phyloP scores from a whole-genome alignment of 92 coral and sea anemone genomes.

The Muricea muricata region DNA sequence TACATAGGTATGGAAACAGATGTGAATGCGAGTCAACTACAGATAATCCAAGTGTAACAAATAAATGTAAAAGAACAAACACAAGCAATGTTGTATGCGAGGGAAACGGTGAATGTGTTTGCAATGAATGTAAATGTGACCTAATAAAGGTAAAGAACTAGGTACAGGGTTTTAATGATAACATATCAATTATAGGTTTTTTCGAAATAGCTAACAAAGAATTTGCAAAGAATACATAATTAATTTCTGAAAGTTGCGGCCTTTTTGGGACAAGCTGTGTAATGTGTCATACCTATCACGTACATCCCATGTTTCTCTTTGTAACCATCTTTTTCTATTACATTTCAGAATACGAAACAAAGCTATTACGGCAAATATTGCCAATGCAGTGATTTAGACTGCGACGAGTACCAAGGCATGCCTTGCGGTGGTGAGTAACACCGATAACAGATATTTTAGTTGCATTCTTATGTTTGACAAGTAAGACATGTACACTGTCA shows the following conservation, averaged over 20 bases:
- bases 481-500: no score
- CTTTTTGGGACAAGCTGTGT: no score
- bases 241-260: no score
- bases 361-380: constrained; percentile 84
- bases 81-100: constrained; percentile 76
- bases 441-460: no score
- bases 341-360: constrained; percentile 70
- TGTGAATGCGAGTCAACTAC: constrained; percentile 18
- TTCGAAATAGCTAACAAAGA: no score
- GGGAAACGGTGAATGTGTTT: constrained; percentile 89
- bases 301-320: no score
- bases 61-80: constrained; percentile 67
- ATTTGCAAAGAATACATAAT: no score
- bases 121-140: constrained; percentile 84
- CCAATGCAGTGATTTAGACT: constrained; percentile 90
- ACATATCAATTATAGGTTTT: no score
- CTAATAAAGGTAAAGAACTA: background rate
- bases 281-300: no score
- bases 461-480: no score
- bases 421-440: constrained; percentile 96
- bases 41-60: background rate
- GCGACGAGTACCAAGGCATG: constrained; percentile 71
- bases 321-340: background rate
- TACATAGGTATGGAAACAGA: background rate
- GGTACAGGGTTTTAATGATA: no score